phyloP scores from a whole-genome alignment of 2,888 invertebrate species.

The Ochropleura leucogaster region DNA sequence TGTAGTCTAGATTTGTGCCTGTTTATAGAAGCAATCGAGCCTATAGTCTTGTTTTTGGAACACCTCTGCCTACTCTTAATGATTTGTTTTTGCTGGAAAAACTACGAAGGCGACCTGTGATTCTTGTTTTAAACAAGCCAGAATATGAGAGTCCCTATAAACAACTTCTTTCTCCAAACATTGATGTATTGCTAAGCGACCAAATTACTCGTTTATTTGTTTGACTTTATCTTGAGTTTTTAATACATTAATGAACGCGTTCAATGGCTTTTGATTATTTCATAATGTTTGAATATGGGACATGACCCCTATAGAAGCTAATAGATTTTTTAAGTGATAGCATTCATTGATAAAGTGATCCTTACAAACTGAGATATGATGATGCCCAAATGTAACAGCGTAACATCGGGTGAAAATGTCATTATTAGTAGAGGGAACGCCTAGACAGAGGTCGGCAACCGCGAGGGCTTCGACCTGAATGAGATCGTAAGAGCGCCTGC shows the following conservation, averaged over 20 bases:
- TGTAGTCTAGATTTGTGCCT: slow-evolving; percentile 1
- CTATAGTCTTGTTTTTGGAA: background rate
- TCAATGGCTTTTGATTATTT: background rate
- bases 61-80: background rate
- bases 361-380: slow-evolving; percentile 14
- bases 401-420: slow-evolving; percentile 70
- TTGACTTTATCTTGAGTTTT: background rate
- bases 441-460: slow-evolving; percentile 87
- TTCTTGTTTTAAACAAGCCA: background rate
- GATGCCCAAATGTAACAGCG: slow-evolving; percentile 43
- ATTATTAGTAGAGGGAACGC: slow-evolving; percentile 75
- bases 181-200: slow-evolving; percentile 17
- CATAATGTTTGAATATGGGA: background rate
- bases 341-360: background rate
- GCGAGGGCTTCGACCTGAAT: slow-evolving; percentile 86
- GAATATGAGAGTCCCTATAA: background rate
- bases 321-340: background rate
- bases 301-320: slow-evolving; percentile 8
- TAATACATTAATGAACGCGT: background rate
- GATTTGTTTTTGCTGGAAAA: background rate
- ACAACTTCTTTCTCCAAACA: background rate
- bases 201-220: background rate
- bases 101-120: background rate
- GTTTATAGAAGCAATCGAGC: background rate
- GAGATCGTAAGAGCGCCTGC: slow-evolving; percentile 80